Conservation (phyloP, 2,888 invertebrate species). For the Tachystola acroxantha region DNA sequence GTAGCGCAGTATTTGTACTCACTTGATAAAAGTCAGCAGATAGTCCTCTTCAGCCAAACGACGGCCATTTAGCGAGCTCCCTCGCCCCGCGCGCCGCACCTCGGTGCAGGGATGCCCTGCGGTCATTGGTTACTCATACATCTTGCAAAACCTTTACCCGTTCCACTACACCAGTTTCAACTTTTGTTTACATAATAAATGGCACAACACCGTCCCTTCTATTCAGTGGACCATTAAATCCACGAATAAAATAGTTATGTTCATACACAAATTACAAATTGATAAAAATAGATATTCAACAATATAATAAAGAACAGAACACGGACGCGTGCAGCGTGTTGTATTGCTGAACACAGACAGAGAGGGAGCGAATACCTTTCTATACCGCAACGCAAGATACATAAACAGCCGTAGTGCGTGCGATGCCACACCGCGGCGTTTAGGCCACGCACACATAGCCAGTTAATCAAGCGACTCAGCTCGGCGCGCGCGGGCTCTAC, state of each 20-base stretch:
- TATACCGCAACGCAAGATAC: constrained; percentile 9
- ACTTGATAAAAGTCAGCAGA: constrained; percentile 29
- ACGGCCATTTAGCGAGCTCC: constrained; percentile 24
- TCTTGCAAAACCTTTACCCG: constrained; percentile 54
- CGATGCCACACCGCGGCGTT: background rate
- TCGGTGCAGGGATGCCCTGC: constrained; percentile 58
- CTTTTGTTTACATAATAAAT: constrained; percentile 41
- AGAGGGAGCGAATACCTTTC: constrained; percentile 37
- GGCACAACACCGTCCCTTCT: constrained; percentile 30
- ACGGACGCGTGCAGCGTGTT: constrained; percentile 40
- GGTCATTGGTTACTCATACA: constrained; percentile 65
- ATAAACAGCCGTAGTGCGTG: constrained; percentile 10
- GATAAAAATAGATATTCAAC: constrained; percentile 8
- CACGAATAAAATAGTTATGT: background rate
- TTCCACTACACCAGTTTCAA: constrained; percentile 40
- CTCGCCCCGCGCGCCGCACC: constrained; percentile 43
- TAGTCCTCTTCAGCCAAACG: background rate
- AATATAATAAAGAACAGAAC: constrained; percentile 22
- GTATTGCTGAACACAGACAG: constrained; percentile 35
- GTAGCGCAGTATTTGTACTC: constrained; percentile 24
- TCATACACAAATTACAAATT: constrained; percentile 6
- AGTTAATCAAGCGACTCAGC: constrained; percentile 12
- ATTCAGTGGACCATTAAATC: background rate
- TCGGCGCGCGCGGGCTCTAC: constrained; percentile 6
- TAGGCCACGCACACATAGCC: constrained; percentile 9